These are phyloP conservation scores for Neoascia interrupta DNA, from an alignment of 2,888 invertebrate species.

Conservation along the genomic window DNA sequence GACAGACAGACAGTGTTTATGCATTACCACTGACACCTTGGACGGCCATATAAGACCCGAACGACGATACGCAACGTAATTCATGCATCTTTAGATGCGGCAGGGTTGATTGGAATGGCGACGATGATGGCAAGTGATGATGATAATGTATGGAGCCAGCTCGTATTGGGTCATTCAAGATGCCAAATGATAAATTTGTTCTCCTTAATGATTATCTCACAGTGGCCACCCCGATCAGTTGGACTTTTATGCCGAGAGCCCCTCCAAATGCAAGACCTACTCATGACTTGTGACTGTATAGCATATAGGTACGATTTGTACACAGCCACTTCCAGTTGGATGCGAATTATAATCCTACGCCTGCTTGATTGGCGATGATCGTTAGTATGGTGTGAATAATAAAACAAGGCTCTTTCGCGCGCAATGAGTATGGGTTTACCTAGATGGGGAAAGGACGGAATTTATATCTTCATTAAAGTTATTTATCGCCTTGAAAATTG, in stretches of 20 bases:
- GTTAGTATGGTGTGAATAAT: slow-evolving; percentile 62
- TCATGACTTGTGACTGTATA: slow-evolving; percentile 39
- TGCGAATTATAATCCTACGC: slow-evolving; percentile 61
- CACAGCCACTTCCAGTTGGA: slow-evolving; percentile 36
- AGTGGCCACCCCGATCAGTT: slow-evolving; percentile 27
- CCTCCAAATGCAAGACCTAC: slow-evolving; percentile 44
- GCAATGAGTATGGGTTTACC: too few species aligned
- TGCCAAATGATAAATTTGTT: slow-evolving; percentile 59
- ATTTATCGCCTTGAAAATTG: slow-evolving; percentile 79
- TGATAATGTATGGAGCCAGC: slow-evolving; percentile 61
- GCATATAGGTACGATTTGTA: slow-evolving; percentile 49
- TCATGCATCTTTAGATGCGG: slow-evolving; percentile 62
- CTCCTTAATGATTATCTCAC: slow-evolving; percentile 52
- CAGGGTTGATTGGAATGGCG: slow-evolving; percentile 56
- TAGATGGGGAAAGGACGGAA: slow-evolving; percentile 67
- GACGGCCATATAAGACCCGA: slow-evolving; percentile 25
- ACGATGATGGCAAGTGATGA: slow-evolving; percentile 37
- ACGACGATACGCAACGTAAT: slow-evolving; percentile 28
- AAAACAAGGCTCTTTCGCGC: too few species aligned
- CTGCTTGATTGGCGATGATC: slow-evolving; percentile 64
- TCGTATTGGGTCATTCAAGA: slow-evolving; percentile 43
- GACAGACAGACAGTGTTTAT: slow-evolving; percentile 64
- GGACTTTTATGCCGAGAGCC: background rate
- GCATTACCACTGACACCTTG: slow-evolving; percentile 65
- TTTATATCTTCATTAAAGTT: slow-evolving; percentile 79